Evolutionary conservation across 1,140 invertebrate genomes (phyloP), one percentile per base, ranked within the genome.

Genomic region (Gonioctena quinquepunctata): DNA sequence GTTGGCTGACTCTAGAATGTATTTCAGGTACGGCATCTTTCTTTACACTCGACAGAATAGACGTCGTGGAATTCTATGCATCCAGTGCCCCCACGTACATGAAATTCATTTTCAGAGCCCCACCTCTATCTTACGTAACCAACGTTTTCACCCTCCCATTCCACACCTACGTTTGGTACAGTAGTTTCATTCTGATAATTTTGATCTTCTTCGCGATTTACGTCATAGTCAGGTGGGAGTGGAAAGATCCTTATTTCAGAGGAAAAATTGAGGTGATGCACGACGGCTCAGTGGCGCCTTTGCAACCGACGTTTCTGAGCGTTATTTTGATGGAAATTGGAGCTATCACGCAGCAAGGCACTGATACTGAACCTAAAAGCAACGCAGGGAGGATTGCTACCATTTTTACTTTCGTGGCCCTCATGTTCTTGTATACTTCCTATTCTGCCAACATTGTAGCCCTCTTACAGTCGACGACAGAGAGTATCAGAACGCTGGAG

Each of bases 111-210:
- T 90, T 90, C 72, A 85, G 86, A 27, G 85, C 86, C 74, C 88
- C 89, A 2, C 86, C 89, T 54, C 78, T 90, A 19, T 90, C 89
- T 0, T 89, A 87, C 66, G 85, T 89, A 8, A 87, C 84, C 65
- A 90, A 90, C 74, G 83, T 90, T 25, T 90, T 90, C 70, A 73
- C 84, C 6, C 71, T 89, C 26, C 88, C 89, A 0, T 90, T 90
- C 72, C 80, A 84, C 60, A 80, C 57, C 8, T 50, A 66, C 11
- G 77, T 79, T 25, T 79, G 77, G 77, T 74, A 72, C 62, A 25
- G 33, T 23, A 69, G 72, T 66, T 74, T 79, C 26, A 54, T 68
- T n/a, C 63, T 76, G 48, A 26, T 73, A 13, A 68, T 11, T 1
- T 22, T 76, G 4, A 70, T 74, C 16, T 66, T 73, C 11, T 19